A percentile compares a stretch with the other conserved stretches of the same genome.
phyloP scores from a whole-genome alignment of 2,113 vertebrate genomes.

The Neomonachus schauinslandi region DNA sequence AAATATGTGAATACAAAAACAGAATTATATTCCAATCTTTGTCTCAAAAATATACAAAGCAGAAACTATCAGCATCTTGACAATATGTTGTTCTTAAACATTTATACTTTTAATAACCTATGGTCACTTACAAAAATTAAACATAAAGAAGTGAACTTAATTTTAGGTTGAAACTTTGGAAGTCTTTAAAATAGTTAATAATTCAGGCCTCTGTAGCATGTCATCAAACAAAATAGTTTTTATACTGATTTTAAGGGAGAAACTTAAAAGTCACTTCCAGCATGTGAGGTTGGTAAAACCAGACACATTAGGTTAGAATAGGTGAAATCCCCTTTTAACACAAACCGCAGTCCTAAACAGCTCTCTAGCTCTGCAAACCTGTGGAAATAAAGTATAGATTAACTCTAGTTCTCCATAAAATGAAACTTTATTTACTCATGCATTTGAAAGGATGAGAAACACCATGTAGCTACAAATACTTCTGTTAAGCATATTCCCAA shows the following conservation, averaged over 20 bases:
- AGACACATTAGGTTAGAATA: background rate
- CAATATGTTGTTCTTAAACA: background rate
- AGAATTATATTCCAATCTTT: background rate
- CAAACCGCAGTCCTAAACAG: background rate
- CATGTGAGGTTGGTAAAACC: background rate
- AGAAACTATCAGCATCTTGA: background rate
- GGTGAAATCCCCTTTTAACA: background rate
- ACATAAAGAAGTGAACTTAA: background rate
- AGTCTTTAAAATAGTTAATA: background rate
- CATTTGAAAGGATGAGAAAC: background rate
- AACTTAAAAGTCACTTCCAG: background rate
- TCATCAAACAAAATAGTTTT: background rate
- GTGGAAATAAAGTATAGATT: background rate
- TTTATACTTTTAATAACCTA: background rate
- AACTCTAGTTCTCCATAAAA: background rate
- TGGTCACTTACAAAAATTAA: background rate
- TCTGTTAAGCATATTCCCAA: background rate
- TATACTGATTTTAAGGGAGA: background rate
- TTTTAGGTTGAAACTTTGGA: background rate
- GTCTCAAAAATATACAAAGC: background rate
- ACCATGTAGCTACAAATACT: background rate
- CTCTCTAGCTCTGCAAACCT: background rate
- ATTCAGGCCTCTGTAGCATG: background rate
- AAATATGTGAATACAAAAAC: background rate
- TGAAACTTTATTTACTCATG: background rate